phyloP scores from a whole-genome alignment of 23 tunicate species.

The Ascidia mentula region DNA sequence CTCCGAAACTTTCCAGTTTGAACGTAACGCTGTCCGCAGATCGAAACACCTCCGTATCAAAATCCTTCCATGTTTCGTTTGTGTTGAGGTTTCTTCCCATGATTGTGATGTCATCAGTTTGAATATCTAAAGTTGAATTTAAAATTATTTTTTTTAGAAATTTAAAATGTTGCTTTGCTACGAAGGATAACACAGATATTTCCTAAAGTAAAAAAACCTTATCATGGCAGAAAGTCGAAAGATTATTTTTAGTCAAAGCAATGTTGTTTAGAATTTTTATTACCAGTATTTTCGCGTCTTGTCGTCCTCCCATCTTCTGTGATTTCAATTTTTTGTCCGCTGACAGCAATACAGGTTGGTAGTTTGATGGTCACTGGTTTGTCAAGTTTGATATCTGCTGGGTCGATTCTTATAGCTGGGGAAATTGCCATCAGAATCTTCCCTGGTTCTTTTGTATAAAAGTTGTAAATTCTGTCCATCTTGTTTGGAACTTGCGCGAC shows the following conservation, averaged over 20 bases:
- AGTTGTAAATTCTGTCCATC: slow-evolving; percentile 46
- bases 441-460: slow-evolving; percentile 4
- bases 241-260: not conserved
- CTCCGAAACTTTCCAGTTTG: slow-evolving; percentile 59
- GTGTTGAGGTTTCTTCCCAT: slow-evolving; percentile 37
- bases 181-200: not conserved
- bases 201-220: not conserved
- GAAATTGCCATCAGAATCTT: slow-evolving; percentile 66
- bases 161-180: too few relatives aligned
- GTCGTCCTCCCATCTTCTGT: not conserved
- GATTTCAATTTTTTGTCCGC: slow-evolving; percentile 17
- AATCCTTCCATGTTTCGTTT: slow-evolving; percentile 52
- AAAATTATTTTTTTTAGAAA: too few relatives aligned
- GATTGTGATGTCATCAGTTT: slow-evolving; percentile 59
- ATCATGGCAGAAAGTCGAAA: not conserved
- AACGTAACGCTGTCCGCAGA: slow-evolving; percentile 76
- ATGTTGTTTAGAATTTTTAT: not conserved
- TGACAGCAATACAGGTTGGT: slow-evolving; percentile 61
- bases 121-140: slow-evolving; percentile 74
- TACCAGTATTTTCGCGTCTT: slow-evolving; percentile 14
- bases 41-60: slow-evolving; percentile 65
- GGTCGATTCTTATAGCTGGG: slow-evolving; percentile 67
- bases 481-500: slow-evolving; percentile 63
- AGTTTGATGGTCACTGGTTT: slow-evolving; percentile 78
- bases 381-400: slow-evolving; percentile 36